Conservation (phyloP, 2,888 invertebrate species). For the Ceriagrion tenellum region DNA sequence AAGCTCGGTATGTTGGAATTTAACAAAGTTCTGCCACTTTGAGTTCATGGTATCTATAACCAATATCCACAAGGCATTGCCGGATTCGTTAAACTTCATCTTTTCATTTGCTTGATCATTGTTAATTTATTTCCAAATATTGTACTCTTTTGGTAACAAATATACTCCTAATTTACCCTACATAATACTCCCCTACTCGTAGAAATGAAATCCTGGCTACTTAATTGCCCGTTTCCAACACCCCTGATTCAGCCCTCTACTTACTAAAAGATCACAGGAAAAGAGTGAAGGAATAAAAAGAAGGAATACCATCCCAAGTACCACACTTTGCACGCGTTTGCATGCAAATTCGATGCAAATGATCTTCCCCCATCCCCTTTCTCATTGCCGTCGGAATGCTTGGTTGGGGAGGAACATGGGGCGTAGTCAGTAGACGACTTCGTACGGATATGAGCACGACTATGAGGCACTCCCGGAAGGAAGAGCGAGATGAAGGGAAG, state of each 20-base stretch:
- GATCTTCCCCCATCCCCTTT: not conserved
- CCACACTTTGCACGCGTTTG: not conserved
- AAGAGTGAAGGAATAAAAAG: not conserved
- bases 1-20: too few species aligned
- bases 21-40: too few species aligned
- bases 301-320: not conserved
- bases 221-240: not conserved
- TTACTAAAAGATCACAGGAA: not conserved
- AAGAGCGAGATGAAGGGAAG: not conserved
- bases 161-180: too few species aligned
- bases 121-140: too few species aligned
- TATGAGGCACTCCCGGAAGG: not conserved
- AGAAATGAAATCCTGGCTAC: not conserved
- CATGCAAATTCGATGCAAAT: conserved; percentile 64
- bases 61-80: too few species aligned
- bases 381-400: conserved; percentile 44
- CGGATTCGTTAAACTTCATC: too few species aligned
- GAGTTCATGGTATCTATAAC: too few species aligned
- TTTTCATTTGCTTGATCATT: too few species aligned
- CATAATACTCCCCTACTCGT: too few species aligned
- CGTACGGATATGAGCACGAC: not conserved
- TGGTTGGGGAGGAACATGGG: not conserved
- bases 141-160: too few species aligned
- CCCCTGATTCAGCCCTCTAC: not conserved
- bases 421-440: not conserved